A percentile compares a stretch with the other conserved stretches of the same genome.
phyloP scores from a whole-genome alignment of 2,797 vertebrate genomes.

The Glossophaga mutica region DNA sequence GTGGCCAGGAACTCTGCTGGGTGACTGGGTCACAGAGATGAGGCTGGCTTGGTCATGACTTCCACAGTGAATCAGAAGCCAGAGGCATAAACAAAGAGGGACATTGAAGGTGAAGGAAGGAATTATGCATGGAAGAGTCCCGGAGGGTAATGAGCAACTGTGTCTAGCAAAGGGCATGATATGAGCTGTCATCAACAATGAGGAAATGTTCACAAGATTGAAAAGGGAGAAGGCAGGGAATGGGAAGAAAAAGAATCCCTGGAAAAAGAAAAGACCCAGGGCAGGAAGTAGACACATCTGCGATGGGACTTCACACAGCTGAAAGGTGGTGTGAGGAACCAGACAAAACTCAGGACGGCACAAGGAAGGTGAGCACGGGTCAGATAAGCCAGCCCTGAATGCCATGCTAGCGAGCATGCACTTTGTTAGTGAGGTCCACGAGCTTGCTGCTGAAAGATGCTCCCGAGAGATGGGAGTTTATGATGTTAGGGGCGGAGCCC shows the following conservation, averaged over 20 bases:
- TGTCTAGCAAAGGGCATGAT: not conserved
- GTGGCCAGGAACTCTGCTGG: not conserved
- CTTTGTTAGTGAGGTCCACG: not conserved
- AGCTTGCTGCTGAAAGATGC: not conserved
- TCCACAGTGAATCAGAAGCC: not conserved
- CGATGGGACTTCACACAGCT: not conserved
- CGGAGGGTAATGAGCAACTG: not conserved
- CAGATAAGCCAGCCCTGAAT: not conserved
- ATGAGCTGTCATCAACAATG: not conserved
- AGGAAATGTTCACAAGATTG: not conserved
- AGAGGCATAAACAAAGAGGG: not conserved
- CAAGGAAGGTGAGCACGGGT: not conserved
- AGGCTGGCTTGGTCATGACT: too few relatives aligned
- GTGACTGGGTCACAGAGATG: not conserved
- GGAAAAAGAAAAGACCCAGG: not conserved
- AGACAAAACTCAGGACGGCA: not conserved
- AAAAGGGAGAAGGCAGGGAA: not conserved
- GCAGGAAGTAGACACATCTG: not conserved
- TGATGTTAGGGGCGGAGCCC: not conserved
- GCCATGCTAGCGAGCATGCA: rapidly evolving
- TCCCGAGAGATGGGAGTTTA: not conserved
- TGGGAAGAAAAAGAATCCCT: not conserved
- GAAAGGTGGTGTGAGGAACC: not conserved
- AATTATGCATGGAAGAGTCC: not conserved
- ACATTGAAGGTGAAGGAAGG: not conserved